Percentiles rank a stretch among this genome's conserved stretches.
phyloP scores from a whole-genome alignment of 2,113 vertebrate genomes.

The Rostratula benghalensis region DNA sequence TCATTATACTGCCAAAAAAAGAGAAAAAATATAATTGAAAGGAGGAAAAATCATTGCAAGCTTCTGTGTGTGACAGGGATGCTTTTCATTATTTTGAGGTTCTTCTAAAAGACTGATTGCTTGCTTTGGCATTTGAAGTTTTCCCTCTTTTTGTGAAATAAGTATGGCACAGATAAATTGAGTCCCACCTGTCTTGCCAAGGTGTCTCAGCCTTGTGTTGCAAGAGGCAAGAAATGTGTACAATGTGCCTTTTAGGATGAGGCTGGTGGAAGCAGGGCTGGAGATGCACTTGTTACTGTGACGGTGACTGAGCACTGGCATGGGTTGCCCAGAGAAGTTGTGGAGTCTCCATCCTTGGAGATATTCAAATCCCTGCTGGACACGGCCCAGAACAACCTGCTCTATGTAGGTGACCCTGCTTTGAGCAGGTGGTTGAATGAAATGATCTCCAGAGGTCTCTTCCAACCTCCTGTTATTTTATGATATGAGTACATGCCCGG shows the following conservation, averaged over 20 bases:
- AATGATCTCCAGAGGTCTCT: background rate
- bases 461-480: background rate
- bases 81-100: background rate
- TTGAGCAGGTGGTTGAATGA: background rate
- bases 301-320: background rate
- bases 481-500: fast-evolving
- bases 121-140: background rate
- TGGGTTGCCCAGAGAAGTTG: background rate
- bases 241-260: background rate
- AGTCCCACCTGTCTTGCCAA: background rate
- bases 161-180: background rate
- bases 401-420: background rate
- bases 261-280: background rate
- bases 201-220: background rate
- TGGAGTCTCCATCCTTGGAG: background rate
- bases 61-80: background rate
- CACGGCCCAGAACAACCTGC: background rate
- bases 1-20: background rate
- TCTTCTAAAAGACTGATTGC: background rate
- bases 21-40: background rate
- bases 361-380: background rate
- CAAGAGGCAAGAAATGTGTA: background rate
- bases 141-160: background rate
- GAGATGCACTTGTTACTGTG: background rate
- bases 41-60: background rate